These are phyloP conservation scores for Bothrops jararaca DNA, from an alignment of 2,113 vertebrate genomes.

Conservation along the genomic window DNA sequence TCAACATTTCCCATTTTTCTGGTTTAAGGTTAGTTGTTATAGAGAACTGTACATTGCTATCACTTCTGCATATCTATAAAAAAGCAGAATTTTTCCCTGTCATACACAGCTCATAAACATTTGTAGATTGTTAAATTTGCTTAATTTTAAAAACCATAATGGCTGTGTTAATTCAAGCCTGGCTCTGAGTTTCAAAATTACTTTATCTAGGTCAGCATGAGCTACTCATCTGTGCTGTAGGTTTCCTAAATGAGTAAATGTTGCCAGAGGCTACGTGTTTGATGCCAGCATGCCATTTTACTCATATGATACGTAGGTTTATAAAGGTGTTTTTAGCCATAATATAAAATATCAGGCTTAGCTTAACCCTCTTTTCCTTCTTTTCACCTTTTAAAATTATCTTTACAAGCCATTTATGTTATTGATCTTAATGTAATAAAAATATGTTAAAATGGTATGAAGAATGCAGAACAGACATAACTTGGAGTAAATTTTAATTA, in stretches of 20 bases:
- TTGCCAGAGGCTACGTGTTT: slow-evolving; percentile 21
- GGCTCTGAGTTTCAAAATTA: slow-evolving; percentile 50
- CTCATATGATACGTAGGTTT: slow-evolving; percentile 27
- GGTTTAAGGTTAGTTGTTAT: neutral
- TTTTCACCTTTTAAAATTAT: neutral
- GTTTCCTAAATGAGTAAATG: slow-evolving; percentile 54
- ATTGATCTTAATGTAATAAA: slow-evolving; percentile 28
- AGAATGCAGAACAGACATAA: slow-evolving; percentile 39
- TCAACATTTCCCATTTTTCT: neutral
- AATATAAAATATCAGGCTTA: slow-evolving; percentile 33
- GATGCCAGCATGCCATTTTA: slow-evolving; percentile 45
- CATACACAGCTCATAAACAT: neutral
- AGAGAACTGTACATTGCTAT: neutral
- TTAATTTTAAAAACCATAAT: slow-evolving; percentile 63
- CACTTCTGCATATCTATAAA: neutral
- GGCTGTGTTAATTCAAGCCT: slow-evolving; percentile 59
- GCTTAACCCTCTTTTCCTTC: slow-evolving; percentile 14
- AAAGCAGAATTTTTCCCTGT: fast-evolving
- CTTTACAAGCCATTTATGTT: slow-evolving; percentile 4
- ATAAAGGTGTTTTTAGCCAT: slow-evolving; percentile 31
- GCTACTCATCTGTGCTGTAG: slow-evolving; percentile 59
- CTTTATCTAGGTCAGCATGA: slow-evolving; percentile 43
- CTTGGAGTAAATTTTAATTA: slow-evolving; percentile 58
- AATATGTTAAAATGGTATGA: slow-evolving; percentile 14
- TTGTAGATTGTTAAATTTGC: slow-evolving; percentile 54